Percentiles rank a stretch among this genome's conserved stretches.
Evolutionary conservation across 2,113 vertebrate genomes (phyloP).

Genomic region (Misgurnus mizolepis): DNA sequence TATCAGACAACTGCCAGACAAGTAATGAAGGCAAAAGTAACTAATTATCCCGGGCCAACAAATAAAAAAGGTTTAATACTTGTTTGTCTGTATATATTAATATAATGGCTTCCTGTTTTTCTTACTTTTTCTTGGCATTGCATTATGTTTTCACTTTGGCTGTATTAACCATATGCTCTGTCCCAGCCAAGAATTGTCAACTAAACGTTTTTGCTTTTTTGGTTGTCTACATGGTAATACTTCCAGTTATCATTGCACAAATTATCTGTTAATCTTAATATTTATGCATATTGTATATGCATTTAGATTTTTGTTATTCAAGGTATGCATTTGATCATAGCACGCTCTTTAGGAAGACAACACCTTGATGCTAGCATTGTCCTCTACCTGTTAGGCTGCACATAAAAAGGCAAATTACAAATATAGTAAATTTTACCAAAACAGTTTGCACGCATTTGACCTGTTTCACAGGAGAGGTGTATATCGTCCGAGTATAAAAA

Average conservation of each 20-base stretch:
- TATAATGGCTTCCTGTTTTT: slow-evolving; percentile 28
- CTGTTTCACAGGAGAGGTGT: slow-evolving; percentile 21
- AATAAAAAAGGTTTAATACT: slow-evolving; percentile 12
- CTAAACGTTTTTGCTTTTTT: no score
- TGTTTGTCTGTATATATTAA: slow-evolving; percentile 23
- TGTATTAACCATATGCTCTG: neutral
- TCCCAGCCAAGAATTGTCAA: neutral
- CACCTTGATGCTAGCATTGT: no score
- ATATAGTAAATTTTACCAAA: neutral
- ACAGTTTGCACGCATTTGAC: slow-evolving; percentile 4
- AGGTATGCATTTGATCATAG: no score
- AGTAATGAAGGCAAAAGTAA: slow-evolving; percentile 36
- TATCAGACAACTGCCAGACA: slow-evolving; percentile 43
- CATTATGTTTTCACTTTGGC: neutral
- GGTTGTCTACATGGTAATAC: no score
- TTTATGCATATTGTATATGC: no score
- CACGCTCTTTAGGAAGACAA: no score
- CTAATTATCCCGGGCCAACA: slow-evolving; percentile 30
- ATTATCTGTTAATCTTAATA: no score
- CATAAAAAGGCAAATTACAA: neutral
- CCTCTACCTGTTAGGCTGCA: no score
- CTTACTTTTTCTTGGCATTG: neutral
- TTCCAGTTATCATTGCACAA: no score
- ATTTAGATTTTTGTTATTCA: no score
- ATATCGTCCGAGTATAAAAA: slow-evolving; percentile 21